A percentile compares a stretch with the other conserved stretches of the same genome.
Evolutionary conservation across 2,113 vertebrate species (phyloP).

Genomic region (Bubo bubo): DNA sequence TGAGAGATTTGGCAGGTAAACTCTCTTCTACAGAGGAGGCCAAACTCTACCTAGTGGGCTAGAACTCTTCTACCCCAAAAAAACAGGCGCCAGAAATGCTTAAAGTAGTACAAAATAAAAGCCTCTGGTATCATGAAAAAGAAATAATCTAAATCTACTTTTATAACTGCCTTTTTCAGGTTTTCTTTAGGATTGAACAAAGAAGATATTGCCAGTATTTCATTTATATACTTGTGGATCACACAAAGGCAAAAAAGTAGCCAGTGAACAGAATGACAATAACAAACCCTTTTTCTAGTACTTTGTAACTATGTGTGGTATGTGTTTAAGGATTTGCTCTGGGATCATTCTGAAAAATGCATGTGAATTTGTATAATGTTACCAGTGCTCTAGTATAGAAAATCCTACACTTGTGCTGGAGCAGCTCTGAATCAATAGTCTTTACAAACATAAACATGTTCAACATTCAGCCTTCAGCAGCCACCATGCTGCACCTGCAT

Average conservation of each 20-base stretch:
- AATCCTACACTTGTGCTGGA: not conserved
- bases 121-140: not conserved
- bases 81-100: not conserved
- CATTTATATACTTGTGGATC: not conserved
- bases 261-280: not conserved
- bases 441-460: not conserved
- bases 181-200: not conserved
- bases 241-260: slow-evolving; percentile 9
- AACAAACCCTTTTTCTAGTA: not conserved
- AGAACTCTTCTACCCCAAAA: not conserved
- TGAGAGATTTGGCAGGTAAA: not conserved
- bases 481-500: not conserved
- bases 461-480: slow-evolving; percentile 3
- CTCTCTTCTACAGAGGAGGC: not conserved
- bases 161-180: not conserved
- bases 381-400: slow-evolving; percentile 14
- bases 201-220: not conserved
- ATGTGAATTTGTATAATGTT: not conserved
- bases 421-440: not conserved
- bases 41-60: not conserved
- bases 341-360: slow-evolving; percentile 10
- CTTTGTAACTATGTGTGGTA: not conserved
- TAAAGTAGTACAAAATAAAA: not conserved
- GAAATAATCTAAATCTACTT: not conserved
- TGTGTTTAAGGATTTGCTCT: not conserved